A percentile compares a stretch with the other conserved stretches of the same genome.
Evolutionary conservation across 2,113 vertebrate species (phyloP).

Genomic region (Amphiprion percula): DNA sequence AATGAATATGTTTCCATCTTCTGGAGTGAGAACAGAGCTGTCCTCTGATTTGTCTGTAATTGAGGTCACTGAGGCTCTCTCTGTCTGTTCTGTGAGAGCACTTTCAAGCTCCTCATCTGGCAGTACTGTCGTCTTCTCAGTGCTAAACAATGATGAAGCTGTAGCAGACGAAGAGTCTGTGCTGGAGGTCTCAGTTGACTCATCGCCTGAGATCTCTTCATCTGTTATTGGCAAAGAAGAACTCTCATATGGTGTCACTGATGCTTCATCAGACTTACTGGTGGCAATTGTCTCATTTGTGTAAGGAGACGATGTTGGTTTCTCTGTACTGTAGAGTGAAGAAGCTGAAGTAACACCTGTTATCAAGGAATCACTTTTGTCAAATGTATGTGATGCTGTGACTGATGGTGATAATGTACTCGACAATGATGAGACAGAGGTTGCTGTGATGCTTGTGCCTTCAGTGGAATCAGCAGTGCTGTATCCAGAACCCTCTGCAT

Average conservation of each 20-base stretch:
- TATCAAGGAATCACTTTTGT: no score
- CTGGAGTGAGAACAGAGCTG: neutral
- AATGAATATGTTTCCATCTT: constrained; percentile 2
- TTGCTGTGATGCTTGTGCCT: neutral
- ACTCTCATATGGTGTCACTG: neutral
- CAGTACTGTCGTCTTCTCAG: neutral
- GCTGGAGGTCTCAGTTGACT: neutral
- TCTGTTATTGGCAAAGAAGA: neutral
- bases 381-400: neutral
- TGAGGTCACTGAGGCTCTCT: neutral
- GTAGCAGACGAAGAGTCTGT: neutral
- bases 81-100: neutral
- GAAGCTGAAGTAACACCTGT: neutral
- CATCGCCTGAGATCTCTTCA: constrained; percentile 10
- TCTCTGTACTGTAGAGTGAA: constrained; percentile 17
- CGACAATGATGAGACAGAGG: neutral
- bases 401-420: constrained; percentile 6
- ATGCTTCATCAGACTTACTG: neutral
- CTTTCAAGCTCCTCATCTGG: constrained; percentile 4
- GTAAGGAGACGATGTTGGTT: constrained; percentile 4
- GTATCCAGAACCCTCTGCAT: constrained; percentile 2
- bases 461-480: neutral
- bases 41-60: neutral
- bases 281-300: neutral
- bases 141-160: constrained; percentile 8